Conservation (phyloP, 2,113 vertebrate species). For the Procavia capensis region DNA sequence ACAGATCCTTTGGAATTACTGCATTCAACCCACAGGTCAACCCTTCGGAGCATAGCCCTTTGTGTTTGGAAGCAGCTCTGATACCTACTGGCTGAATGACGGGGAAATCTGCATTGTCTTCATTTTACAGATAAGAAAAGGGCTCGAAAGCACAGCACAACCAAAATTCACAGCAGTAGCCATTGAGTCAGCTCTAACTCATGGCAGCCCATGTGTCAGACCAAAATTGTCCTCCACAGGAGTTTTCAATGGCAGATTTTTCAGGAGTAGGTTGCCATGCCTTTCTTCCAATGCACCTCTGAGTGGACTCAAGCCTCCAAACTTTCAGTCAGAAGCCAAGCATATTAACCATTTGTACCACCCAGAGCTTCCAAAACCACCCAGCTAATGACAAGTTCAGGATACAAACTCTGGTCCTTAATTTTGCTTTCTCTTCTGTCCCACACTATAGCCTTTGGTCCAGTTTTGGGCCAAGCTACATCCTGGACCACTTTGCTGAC, state of each 20-base stretch:
- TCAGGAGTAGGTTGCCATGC: neutral
- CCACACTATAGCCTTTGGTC: rapidly evolving
- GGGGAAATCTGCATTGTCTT: neutral
- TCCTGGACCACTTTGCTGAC: neutral
- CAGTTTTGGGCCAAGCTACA: no score
- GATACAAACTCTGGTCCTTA: no score
- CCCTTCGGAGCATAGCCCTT: neutral
- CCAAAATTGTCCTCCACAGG: neutral
- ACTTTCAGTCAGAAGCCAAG: no score
- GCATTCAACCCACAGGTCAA: rapidly evolving
- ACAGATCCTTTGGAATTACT: neutral
- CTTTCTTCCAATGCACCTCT: no score
- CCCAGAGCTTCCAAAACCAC: neutral
- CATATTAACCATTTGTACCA: no score
- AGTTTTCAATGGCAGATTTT: neutral
- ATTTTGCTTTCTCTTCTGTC: neutral
- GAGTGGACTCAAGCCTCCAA: no score
- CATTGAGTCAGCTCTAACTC: neutral
- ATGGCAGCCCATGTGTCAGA: neutral
- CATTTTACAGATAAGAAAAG: neutral
- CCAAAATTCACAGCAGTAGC: neutral
- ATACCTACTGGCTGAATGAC: neutral
- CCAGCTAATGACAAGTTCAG: neutral
- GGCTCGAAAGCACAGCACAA: neutral
- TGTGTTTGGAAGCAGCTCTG: neutral